phyloP scores from a whole-genome alignment of 2,797 vertebrate genomes.

The Micropoecilia bifurca region DNA sequence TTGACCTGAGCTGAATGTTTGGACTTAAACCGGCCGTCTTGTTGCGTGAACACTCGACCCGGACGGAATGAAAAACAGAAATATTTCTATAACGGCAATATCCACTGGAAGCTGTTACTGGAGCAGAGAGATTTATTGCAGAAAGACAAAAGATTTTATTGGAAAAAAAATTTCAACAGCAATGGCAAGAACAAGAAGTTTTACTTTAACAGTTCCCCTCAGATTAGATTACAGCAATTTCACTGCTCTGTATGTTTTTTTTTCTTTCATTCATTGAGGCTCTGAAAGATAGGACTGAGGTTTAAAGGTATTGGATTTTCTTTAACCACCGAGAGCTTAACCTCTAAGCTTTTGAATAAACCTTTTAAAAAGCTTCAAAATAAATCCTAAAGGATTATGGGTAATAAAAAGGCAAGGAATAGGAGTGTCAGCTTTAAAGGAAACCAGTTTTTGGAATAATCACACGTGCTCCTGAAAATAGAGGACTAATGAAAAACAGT shows the following conservation, averaged over 20 bases:
- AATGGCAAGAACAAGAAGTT: not conserved
- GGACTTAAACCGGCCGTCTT: not conserved
- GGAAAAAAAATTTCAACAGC: not conserved
- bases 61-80: not conserved
- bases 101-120: not conserved
- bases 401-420: slow-evolving; percentile 5
- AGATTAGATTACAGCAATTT: not conserved
- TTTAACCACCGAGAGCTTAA: slow-evolving; percentile 6
- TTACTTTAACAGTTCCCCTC: not conserved
- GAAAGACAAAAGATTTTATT: not conserved
- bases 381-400: slow-evolving; percentile 12
- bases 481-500: not conserved
- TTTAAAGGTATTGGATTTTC: slow-evolving; percentile 6
- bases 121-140: not conserved
- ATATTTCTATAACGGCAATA: not conserved
- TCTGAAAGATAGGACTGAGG: not conserved
- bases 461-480: not conserved
- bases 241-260: too few species aligned
- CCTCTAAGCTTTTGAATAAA: slow-evolving; percentile 4
- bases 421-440: slow-evolving; percentile 1
- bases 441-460: not conserved
- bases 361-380: slow-evolving; percentile 14
- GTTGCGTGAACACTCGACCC: not conserved
- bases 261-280: not conserved
- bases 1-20: not conserved